These are phyloP conservation scores for Linepithema humile DNA, from an alignment of 1,140 invertebrate species.

Conservation along the genomic window DNA sequence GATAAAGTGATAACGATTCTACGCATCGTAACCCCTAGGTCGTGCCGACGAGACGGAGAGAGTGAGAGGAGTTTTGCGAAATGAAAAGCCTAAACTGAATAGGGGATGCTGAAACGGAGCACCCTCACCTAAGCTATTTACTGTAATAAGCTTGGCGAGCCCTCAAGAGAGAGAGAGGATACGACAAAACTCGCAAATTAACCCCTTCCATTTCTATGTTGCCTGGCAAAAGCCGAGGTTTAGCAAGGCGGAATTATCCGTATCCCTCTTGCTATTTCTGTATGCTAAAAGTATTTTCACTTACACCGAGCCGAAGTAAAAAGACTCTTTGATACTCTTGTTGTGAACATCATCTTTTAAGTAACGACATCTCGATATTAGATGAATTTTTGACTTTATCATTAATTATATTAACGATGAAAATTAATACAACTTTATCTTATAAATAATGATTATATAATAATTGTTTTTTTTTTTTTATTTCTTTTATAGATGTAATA, in stretches of 20 bases:
- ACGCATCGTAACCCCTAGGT: conserved; percentile 21
- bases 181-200: conserved; percentile 55
- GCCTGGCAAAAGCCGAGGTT: conserved; percentile 15
- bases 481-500: no score
- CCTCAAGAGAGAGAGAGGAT: conserved; percentile 21
- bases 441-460: neutral
- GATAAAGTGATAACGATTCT: conserved; percentile 57
- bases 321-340: neutral
- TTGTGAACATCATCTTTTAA: neutral
- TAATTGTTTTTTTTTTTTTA: neutral
- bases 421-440: neutral
- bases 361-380: neutral
- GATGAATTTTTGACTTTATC: neutral
- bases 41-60: neutral
- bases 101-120: conserved; percentile 2
- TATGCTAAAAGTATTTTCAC: conserved; percentile 30
- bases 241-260: conserved; percentile 59
- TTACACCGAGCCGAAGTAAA: neutral
- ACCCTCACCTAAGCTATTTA: conserved; percentile 60
- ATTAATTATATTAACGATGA: neutral
- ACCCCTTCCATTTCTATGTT: conserved; percentile 29
- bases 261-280: conserved; percentile 10
- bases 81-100: conserved; percentile 35
- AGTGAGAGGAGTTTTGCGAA: conserved; percentile 20
- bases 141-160: conserved; percentile 56